Conservation (phyloP, 2,888 invertebrate species). For the Keiferia lycopersicella region DNA sequence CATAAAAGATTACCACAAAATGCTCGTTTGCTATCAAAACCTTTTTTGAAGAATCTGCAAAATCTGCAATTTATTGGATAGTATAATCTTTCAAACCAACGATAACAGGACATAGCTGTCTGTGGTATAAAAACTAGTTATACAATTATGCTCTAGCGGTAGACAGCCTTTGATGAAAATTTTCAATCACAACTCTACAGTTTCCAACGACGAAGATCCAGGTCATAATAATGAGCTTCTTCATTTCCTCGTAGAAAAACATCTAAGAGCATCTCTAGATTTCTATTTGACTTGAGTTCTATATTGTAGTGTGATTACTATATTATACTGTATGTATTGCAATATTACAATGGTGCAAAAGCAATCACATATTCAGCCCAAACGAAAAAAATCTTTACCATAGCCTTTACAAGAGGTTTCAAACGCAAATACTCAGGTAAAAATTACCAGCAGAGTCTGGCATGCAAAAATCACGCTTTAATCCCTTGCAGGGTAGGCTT, state of each 20-base stretch:
- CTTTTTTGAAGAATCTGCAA: too few relatives aligned
- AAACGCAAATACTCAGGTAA: too few relatives aligned
- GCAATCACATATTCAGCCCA: not conserved
- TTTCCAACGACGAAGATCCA: not conserved
- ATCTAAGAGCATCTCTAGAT: not conserved
- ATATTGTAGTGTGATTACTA: not conserved
- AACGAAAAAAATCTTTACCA: not conserved
- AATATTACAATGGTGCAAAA: not conserved
- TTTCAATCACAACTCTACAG: slow-evolving; percentile 2
- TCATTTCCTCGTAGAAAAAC: not conserved
- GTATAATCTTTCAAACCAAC: too few relatives aligned
- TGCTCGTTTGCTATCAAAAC: too few relatives aligned
- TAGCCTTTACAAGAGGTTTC: not conserved
- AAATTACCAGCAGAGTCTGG: too few relatives aligned
- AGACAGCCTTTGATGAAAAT: not conserved
- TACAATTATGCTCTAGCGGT: too few relatives aligned
- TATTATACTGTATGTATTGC: not conserved
- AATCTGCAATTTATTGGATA: too few relatives aligned
- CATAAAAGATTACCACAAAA: too few relatives aligned
- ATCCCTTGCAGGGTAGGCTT: too few relatives aligned
- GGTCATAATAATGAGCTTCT: slow-evolving; percentile 14
- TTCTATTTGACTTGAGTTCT: not conserved
- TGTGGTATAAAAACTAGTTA: too few relatives aligned
- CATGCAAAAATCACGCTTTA: too few relatives aligned
- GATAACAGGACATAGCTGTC: too few relatives aligned